A percentile compares a stretch with the other conserved stretches of the same genome.
phyloP scores from a whole-genome alignment of 1,140 invertebrate species.

The Reticulitermes speratus region DNA sequence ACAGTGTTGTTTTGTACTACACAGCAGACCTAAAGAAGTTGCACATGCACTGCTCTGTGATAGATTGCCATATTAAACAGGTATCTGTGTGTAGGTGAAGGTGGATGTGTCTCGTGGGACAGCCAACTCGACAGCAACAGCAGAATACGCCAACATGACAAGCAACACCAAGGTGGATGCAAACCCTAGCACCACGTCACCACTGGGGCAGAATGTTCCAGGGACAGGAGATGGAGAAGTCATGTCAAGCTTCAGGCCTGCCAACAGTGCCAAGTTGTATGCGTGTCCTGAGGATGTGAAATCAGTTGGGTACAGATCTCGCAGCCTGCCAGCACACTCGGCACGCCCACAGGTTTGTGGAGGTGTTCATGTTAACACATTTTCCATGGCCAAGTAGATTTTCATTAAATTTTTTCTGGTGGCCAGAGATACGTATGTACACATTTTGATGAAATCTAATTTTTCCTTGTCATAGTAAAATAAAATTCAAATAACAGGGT shows the following conservation, averaged over 20 bases:
- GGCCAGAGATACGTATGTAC: no score
- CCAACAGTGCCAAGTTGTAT: constrained; percentile 81
- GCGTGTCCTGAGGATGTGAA: constrained; percentile 83
- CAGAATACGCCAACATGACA: constrained; percentile 44
- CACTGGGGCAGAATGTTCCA: background rate
- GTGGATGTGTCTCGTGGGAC: constrained; percentile 29
- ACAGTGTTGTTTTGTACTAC: no score
- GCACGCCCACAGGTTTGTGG: constrained; percentile 44
- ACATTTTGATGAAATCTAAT: no score
- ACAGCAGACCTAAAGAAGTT: background rate
- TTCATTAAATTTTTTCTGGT: no score
- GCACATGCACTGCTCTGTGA: constrained; percentile 49
- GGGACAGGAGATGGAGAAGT: constrained; percentile 45
- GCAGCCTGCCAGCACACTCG: constrained; percentile 57
- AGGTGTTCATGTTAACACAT: no score
- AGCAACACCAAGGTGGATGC: constrained; percentile 21
- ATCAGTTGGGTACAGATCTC: constrained; percentile 73
- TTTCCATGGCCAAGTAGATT: no score
- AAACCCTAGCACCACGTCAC: background rate
- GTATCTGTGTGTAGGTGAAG: constrained; percentile 26
- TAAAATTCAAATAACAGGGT: no score
- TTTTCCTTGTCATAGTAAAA: no score
- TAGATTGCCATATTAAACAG: background rate
- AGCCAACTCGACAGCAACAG: constrained; percentile 26
- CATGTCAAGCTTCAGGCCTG: constrained; percentile 82